These are phyloP conservation scores for Sylvia atricapilla DNA, from an alignment of 2,113 vertebrate genomes.

Conservation along the genomic window DNA sequence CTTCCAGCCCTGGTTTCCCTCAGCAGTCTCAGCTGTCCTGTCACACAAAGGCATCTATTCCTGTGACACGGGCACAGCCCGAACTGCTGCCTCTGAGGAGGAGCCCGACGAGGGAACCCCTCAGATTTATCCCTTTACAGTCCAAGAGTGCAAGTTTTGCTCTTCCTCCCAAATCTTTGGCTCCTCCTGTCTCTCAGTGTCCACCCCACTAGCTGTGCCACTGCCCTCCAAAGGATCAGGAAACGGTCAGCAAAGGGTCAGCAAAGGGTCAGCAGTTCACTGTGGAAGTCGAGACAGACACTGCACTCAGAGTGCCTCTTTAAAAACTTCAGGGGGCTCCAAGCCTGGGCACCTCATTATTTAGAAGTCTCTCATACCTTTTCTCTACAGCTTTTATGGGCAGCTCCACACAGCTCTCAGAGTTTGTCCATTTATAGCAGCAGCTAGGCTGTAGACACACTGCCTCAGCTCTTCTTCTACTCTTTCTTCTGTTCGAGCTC, in stretches of 20 bases:
- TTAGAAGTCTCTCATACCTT: neutral
- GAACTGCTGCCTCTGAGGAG: neutral
- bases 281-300: neutral
- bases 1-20: neutral
- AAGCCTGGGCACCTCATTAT: neutral
- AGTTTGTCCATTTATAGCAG: neutral
- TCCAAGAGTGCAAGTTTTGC: neutral
- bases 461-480: neutral
- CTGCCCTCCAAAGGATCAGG: neutral
- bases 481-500: neutral
- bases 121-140: neutral
- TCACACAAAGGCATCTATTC: neutral
- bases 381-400: neutral
- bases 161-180: neutral
- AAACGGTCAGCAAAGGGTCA: too few species aligned
- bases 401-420: neutral
- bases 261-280: neutral
- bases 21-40: too few species aligned
- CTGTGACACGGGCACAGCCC: neutral
- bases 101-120: neutral
- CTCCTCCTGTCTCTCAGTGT: neutral
- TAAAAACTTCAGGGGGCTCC: neutral
- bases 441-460: neutral
- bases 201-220: neutral
- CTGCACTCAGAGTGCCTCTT: neutral